phyloP scores from a whole-genome alignment of 2,113 vertebrate genomes.

The Ardeotis arabs region DNA sequence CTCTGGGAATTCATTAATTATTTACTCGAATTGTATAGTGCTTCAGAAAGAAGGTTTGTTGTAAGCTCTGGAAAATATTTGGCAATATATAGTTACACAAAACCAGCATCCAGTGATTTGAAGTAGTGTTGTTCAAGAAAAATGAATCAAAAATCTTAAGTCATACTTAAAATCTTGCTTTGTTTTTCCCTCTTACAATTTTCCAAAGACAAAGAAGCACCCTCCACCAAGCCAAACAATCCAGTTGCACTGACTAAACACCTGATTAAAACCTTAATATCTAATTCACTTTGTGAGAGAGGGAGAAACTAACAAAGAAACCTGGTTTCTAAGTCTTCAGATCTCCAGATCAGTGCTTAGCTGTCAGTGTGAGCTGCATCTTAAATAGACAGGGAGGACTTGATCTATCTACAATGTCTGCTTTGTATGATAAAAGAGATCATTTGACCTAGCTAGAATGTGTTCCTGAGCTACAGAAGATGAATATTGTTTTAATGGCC shows the following conservation, averaged over 20 bases:
- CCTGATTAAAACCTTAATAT: constrained; percentile 23
- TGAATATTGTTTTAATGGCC: constrained; percentile 27
- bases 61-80: neutral
- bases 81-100: neutral
- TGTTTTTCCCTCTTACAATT: neutral
- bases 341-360: constrained; percentile 20
- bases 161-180: neutral
- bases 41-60: neutral
- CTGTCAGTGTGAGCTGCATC: constrained; percentile 50
- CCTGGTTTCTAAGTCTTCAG: constrained; percentile 7
- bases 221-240: neutral
- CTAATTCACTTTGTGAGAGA: constrained; percentile 38
- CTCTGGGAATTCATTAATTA: neutral
- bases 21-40: neutral
- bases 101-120: neutral
- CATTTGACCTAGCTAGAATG: constrained; percentile 29
- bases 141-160: neutral
- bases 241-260: neutral
- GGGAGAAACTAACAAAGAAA: neutral
- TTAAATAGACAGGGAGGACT: constrained; percentile 17
- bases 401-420: constrained; percentile 36
- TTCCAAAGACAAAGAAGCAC: neutral
- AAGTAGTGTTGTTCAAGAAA: neutral
- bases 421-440: constrained; percentile 47
- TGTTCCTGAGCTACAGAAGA: neutral